phyloP scores from a whole-genome alignment of 2,113 vertebrate species.

The Chloropsis cyanopogon region DNA sequence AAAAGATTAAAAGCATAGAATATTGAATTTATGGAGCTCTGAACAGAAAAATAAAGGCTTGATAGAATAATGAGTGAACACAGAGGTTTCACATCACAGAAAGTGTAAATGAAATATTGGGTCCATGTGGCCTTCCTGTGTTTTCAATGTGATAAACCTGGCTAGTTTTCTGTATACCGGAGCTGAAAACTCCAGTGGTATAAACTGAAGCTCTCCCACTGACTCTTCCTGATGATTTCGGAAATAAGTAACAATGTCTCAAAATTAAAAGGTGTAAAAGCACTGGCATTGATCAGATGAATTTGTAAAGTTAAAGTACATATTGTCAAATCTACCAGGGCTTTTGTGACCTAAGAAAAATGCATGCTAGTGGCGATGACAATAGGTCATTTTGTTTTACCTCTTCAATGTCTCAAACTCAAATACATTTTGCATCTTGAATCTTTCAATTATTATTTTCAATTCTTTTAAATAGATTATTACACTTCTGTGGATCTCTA shows the following conservation, averaged over 20 bases:
- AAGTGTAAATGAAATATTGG: neutral
- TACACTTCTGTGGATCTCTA: neutral
- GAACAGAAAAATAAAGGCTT: conserved; percentile 20
- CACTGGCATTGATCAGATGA: neutral
- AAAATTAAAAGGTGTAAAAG: neutral
- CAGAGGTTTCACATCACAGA: neutral
- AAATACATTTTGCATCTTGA: neutral
- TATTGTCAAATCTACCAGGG: neutral
- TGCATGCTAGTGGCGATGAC: neutral
- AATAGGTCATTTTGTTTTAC: neutral
- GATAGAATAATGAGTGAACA: neutral
- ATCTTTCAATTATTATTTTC: neutral
- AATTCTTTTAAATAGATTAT: neutral
- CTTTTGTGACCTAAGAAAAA: neutral
- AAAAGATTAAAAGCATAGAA: conserved; percentile 5
- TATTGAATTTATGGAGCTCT: conserved; percentile 20
- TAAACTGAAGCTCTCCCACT: neutral
- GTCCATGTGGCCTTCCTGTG: neutral
- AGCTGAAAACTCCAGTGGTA: neutral
- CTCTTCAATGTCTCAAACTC: neutral
- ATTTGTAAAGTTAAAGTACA: neutral
- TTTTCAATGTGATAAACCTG: neutral
- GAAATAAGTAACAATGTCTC: neutral
- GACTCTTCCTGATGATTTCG: neutral
- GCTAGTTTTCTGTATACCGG: neutral